Evolutionary conservation across 2,797 vertebrate genomes (phyloP).

Genomic region (Scolopax rusticola): DNA sequence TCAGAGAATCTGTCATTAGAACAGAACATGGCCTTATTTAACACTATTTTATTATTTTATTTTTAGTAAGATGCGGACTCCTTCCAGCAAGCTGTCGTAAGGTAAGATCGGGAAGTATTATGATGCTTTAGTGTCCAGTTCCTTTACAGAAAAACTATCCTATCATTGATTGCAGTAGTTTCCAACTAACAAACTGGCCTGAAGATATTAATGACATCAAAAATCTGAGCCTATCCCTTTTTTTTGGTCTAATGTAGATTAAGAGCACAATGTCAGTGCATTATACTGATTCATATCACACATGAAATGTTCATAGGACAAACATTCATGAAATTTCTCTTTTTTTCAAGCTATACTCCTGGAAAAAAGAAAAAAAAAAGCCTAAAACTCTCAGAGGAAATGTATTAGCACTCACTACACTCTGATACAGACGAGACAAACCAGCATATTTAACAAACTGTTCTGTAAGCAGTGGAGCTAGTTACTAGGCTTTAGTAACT

Average conservation of each 20-base stretch:
- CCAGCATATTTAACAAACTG: not conserved
- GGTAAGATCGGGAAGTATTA: not conserved
- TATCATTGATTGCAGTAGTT: fast-evolving
- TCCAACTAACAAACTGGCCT: not conserved
- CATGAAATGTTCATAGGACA: not conserved
- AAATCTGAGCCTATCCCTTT: not conserved
- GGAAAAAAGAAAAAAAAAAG: not conserved
- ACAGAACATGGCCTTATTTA: not conserved
- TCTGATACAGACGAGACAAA: not conserved
- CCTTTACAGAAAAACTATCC: not conserved
- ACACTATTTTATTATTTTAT: not conserved
- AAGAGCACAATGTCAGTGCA: not conserved
- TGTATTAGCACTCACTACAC: not conserved
- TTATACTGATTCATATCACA: not conserved
- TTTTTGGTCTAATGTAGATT: not conserved
- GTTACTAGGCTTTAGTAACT: not conserved
- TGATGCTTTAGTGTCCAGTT: not conserved
- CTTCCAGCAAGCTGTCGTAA: not conserved
- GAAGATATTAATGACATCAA: not conserved
- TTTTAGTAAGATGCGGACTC: not conserved
- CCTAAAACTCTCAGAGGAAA: not conserved
- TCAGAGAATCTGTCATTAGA: not conserved
- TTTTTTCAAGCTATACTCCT: not conserved
- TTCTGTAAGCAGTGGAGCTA: not conserved
- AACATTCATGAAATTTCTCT: not conserved